Evolutionary conservation across 2,113 vertebrate species (phyloP).

Genomic region (Poecilia latipinna): DNA sequence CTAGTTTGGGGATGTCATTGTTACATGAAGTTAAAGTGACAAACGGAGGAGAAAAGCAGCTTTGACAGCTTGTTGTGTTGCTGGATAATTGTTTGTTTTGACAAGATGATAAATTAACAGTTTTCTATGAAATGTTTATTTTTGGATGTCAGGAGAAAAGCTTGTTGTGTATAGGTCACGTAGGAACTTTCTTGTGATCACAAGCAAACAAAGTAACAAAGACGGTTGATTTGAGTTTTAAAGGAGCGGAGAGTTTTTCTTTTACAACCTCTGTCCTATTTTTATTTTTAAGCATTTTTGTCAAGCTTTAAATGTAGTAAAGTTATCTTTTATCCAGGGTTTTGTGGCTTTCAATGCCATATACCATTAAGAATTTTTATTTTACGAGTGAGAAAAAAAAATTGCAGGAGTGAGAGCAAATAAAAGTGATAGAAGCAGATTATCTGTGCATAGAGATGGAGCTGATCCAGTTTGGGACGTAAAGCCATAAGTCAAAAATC

Average conservation of each 20-base stretch:
- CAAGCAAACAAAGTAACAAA: conserved; percentile 6
- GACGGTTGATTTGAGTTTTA: conserved; percentile 6
- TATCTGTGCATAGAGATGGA: neutral
- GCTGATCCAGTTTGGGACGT: neutral
- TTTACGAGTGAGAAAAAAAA: neutral
- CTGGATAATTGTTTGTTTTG: conserved; percentile 35
- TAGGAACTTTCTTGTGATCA: conserved; percentile 26
- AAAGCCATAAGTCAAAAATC: conserved; percentile 1
- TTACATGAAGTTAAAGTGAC: conserved; percentile 13
- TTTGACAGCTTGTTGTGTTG: conserved; percentile 22
- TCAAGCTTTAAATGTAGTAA: neutral
- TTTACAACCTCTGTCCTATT: conserved; percentile 2
- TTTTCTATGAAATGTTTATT: conserved; percentile 37
- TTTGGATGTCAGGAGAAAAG: conserved; percentile 37
- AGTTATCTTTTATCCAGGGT: neutral
- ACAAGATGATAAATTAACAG: conserved; percentile 24
- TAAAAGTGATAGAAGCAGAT: neutral
- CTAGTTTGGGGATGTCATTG: neutral
- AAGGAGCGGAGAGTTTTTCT: neutral
- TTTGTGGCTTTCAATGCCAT: neutral
- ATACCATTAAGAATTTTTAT: neutral
- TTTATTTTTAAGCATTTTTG: neutral
- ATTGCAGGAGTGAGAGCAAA: neutral
- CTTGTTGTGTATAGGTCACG: conserved; percentile 27
- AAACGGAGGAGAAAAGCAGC: conserved; percentile 17